Evolutionary conservation across 2,113 vertebrate species (phyloP).

Genomic region (Uria lomvia): DNA sequence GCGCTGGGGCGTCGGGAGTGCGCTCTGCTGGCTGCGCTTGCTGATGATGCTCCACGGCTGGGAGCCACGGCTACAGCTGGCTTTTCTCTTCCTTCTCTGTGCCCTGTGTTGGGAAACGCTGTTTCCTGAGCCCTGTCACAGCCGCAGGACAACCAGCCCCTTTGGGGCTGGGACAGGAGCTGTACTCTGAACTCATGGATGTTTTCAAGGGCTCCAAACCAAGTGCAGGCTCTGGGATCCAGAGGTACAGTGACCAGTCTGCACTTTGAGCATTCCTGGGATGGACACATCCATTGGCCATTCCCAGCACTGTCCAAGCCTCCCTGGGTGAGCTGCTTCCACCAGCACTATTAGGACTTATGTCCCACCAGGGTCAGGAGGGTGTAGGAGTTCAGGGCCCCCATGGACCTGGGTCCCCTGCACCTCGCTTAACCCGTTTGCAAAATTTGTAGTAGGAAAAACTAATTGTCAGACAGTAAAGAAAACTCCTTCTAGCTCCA

Average conservation of each 20-base stretch:
- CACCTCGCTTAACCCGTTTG: neutral
- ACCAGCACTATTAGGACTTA: fast-evolving
- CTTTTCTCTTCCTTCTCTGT: neutral
- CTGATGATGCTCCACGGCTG: neutral
- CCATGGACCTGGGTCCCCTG: neutral
- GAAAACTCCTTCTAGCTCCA: neutral
- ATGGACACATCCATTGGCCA: fast-evolving
- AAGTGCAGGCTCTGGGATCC: neutral
- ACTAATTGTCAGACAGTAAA: neutral
- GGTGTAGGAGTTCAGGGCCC: neutral
- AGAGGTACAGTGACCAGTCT: neutral
- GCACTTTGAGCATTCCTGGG: neutral
- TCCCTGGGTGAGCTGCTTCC: neutral
- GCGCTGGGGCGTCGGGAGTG: fast-evolving
- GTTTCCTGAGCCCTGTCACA: neutral
- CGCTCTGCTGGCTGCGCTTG: neutral
- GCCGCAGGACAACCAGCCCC: fast-evolving
- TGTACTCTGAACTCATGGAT: fast-evolving
- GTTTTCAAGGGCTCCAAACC: neutral
- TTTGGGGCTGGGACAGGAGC: neutral
- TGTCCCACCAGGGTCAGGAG: neutral
- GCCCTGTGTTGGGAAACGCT: neutral
- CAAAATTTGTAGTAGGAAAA: neutral
- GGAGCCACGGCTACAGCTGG: neutral
- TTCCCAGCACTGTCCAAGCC: neutral